These are phyloP conservation scores for Ormyrus rosae DNA, from an alignment of 2,888 invertebrate species.

Conservation along the genomic window DNA sequence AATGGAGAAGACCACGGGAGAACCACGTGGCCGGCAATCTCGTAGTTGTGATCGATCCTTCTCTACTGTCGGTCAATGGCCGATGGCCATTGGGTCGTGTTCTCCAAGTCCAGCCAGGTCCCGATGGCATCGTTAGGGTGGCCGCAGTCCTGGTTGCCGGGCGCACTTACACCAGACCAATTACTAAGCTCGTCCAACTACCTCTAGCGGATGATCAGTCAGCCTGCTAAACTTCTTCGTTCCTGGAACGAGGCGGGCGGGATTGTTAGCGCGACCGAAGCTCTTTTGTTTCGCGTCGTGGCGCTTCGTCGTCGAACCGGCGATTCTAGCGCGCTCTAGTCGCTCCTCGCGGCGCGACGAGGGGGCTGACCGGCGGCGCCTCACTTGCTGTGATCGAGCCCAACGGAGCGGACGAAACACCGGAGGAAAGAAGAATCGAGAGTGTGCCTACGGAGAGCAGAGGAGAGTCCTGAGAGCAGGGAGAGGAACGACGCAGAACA, in stretches of 20 bases:
- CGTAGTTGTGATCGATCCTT: background rate
- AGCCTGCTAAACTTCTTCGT: background rate
- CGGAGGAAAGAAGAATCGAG: no score
- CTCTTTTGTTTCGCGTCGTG: no score
- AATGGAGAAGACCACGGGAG: background rate
- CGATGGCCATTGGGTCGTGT: background rate
- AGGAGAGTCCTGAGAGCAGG: no score
- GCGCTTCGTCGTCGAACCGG: no score
- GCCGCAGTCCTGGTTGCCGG: background rate
- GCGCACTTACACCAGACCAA: background rate
- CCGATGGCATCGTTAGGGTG: background rate
- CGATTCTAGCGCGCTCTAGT: no score
- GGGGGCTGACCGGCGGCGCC: no score
- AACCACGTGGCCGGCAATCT: background rate
- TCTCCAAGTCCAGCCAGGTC: background rate
- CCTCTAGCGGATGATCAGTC: background rate
- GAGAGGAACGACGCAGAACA: no score
- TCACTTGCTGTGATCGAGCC: no score
- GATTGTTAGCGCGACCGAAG: background rate
- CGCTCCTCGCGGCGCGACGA: no score
- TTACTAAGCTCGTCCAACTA: background rate
- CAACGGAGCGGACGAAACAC: no score
- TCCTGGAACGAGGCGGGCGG: conserved; percentile 1
- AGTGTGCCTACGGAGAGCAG: no score
- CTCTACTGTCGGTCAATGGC: background rate